Evolutionary conservation across 2,113 vertebrate genomes (phyloP).

Genomic region (Vanacampus margaritifer): DNA sequence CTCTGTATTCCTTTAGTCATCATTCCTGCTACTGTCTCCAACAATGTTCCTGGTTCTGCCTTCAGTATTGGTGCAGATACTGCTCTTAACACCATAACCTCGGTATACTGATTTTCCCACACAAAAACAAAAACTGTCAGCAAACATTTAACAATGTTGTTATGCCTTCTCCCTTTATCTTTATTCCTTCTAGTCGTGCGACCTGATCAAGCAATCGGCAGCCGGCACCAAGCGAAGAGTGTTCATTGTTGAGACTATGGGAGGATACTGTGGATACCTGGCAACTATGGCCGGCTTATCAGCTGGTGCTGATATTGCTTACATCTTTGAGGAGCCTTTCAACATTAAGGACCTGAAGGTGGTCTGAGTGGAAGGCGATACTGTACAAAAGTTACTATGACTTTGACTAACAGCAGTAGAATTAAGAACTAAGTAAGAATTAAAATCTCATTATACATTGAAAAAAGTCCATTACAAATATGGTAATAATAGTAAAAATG

Average conservation of each 20-base stretch:
- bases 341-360: conserved; percentile 88
- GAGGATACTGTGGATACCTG: conserved; percentile 92
- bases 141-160: background rate
- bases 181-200: conserved; percentile 76
- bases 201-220: conserved; percentile 92
- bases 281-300: conserved; percentile 92
- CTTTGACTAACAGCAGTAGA: too few species aligned
- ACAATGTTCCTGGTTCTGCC: conserved; percentile 88
- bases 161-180: background rate
- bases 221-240: conserved; percentile 92
- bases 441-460: too few species aligned
- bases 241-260: conserved; percentile 96
- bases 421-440: too few species aligned
- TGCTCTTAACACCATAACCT: conserved; percentile 85
- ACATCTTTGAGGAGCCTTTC: conserved; percentile 88
- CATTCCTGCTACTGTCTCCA: conserved; percentile 88
- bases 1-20: conserved; percentile 85
- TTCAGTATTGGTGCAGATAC: conserved; percentile 88
- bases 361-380: conserved; percentile 61
- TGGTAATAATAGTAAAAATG: too few species aligned
- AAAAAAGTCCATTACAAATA: too few species aligned
- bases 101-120: conserved; percentile 30
- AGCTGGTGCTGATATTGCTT: conserved; percentile 85
- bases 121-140: conserved; percentile 1
- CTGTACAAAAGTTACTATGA: too few species aligned